These are phyloP conservation scores for Perca fluviatilis DNA, from an alignment of 2,113 vertebrate genomes.

Conservation along the genomic window DNA sequence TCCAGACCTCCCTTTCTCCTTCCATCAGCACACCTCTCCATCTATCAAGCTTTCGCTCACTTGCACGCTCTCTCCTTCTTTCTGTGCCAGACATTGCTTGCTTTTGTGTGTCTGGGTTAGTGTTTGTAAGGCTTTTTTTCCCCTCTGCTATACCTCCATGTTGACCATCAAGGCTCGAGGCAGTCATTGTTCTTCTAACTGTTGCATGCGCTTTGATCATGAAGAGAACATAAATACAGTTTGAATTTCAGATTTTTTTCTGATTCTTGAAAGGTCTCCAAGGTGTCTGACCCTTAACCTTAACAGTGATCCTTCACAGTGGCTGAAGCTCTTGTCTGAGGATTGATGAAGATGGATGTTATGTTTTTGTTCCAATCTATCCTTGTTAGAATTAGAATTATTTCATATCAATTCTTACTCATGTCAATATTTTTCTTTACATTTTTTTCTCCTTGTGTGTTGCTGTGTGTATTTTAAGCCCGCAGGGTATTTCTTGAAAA, in stretches of 20 bases:
- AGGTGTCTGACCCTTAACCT: constrained; percentile 30
- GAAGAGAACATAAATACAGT: constrained; percentile 22
- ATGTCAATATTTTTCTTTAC: constrained; percentile 26
- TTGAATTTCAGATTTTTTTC: constrained; percentile 15
- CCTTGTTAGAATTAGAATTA: constrained; percentile 29
- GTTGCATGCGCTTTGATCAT: constrained; percentile 22
- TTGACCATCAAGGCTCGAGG: neutral
- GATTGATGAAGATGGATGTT: constrained; percentile 61
- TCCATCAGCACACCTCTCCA: constrained; percentile 71
- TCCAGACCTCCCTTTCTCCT: constrained; percentile 71
- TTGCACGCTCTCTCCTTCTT: constrained; percentile 31
- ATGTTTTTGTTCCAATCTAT: constrained; percentile 54
- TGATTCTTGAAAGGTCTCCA: constrained; percentile 15
- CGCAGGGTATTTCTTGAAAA: constrained; percentile 65
- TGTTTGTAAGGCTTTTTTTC: constrained; percentile 20
- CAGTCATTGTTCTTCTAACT: constrained; percentile 23
- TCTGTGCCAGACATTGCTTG: constrained; percentile 50
- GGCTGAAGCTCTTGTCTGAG: neutral
- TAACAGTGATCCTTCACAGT: constrained; percentile 31
- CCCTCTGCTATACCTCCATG: neutral
- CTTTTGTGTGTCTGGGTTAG: constrained; percentile 43
- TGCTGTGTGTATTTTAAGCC: constrained; percentile 66
- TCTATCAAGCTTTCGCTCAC: constrained; percentile 56
- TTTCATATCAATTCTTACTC: constrained; percentile 31
- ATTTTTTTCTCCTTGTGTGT: constrained; percentile 9